phyloP scores from a whole-genome alignment of 2,888 invertebrate species.

The Encarsia formosa region DNA sequence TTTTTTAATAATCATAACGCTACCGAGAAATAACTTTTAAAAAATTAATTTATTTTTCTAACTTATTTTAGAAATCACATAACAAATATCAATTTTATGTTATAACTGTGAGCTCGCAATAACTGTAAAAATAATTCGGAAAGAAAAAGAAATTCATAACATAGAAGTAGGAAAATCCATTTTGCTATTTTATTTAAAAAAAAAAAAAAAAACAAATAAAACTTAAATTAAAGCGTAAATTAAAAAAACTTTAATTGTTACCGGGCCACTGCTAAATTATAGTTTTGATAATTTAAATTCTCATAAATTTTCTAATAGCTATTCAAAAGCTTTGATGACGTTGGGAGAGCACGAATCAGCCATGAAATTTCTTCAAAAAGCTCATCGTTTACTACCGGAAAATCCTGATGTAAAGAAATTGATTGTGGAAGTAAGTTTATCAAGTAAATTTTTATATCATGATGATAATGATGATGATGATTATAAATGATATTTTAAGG shows the following conservation, averaged over 20 bases:
- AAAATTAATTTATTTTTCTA: too few species aligned
- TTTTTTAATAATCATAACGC: too few species aligned
- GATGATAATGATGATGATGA: not conserved
- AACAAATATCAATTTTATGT: too few species aligned
- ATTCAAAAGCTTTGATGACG: conserved; percentile 65
- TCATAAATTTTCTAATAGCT: conserved; percentile 54
- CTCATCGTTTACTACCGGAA: conserved; percentile 46
- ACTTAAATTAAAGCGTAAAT: not conserved
- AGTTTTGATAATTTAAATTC: not conserved
- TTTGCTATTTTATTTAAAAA: conserved; percentile 6
- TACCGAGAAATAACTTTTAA: too few species aligned
- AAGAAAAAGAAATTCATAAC: too few species aligned
- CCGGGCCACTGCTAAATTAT: too few species aligned
- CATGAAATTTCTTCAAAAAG: conserved; percentile 55
- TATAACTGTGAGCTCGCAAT: too few species aligned
- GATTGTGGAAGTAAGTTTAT: conserved; percentile 2
- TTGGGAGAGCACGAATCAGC: conserved; percentile 61
- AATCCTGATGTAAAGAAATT: conserved; percentile 30
- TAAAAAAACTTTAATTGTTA: not conserved
- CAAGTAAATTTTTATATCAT: not conserved
- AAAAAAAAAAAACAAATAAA: too few species aligned
- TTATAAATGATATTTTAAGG: too few species aligned
- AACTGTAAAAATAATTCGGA: too few species aligned
- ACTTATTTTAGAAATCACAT: too few species aligned
- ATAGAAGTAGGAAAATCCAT: too few species aligned